Conservation (phyloP, 2,113 vertebrate species). For the Piaya cayana region DNA sequence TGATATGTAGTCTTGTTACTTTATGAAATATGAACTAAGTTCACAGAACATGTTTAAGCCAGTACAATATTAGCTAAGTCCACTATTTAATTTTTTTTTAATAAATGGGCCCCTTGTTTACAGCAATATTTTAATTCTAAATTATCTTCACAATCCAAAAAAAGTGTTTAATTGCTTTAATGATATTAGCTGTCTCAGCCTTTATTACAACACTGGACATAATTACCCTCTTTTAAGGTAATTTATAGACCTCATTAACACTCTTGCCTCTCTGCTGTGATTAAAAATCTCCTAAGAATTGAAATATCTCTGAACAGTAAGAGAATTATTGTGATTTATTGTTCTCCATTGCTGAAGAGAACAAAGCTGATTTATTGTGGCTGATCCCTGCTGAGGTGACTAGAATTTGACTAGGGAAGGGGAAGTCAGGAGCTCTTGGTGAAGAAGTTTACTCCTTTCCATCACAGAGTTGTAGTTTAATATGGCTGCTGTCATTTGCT, state of each 20-base stretch:
- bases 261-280: conserved; percentile 77
- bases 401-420: conserved; percentile 28
- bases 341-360: conserved; percentile 61
- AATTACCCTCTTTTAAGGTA: conserved; percentile 78
- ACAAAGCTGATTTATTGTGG: conserved; percentile 68
- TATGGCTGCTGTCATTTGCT: conserved; percentile 7
- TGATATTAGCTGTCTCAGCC: conserved; percentile 74
- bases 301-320: conserved; percentile 69
- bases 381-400: conserved; percentile 65
- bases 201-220: conserved; percentile 74
- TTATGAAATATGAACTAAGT: background rate
- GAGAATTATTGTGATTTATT: conserved; percentile 75
- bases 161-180: conserved; percentile 78
- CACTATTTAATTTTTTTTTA: background rate
- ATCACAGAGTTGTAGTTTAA: conserved; percentile 34
- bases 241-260: conserved; percentile 87
- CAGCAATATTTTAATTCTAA: conserved; percentile 70
- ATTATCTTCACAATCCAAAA: conserved; percentile 79
- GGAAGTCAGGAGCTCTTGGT: conserved; percentile 29
- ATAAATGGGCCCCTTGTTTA: conserved; percentile 61
- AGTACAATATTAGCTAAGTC: background rate
- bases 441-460: background rate
- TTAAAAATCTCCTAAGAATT: conserved; percentile 77
- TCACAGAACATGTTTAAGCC: background rate
- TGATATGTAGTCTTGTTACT: background rate